phyloP scores from a whole-genome alignment of 2,888 invertebrate species.

The Melieria omissa region DNA sequence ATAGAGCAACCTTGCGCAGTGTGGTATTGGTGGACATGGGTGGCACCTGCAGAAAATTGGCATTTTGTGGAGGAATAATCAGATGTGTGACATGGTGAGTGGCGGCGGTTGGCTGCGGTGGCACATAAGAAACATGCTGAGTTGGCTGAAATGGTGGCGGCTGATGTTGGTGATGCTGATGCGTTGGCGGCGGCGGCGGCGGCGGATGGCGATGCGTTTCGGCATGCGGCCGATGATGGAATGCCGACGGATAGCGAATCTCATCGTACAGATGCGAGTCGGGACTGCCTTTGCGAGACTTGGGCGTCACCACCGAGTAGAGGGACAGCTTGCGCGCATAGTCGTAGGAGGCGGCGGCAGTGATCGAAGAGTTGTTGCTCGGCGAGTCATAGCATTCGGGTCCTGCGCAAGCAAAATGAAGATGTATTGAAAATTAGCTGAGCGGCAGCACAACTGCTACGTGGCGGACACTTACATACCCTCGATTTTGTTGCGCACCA shows the following conservation, averaged over 20 bases:
- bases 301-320: conserved; percentile 61
- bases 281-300: conserved; percentile 63
- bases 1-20: conserved; percentile 28
- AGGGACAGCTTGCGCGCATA: conserved; percentile 64
- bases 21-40: conserved; percentile 36
- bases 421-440: not conserved
- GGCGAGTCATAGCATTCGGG: conserved; percentile 66
- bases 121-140: not conserved
- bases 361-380: conserved; percentile 60
- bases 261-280: conserved; percentile 65
- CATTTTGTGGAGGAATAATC: conserved; percentile 60
- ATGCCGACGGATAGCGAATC: conserved; percentile 59
- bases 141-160: conserved; percentile 14
- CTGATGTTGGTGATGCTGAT: conserved; percentile 10
- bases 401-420: conserved; percentile 26
- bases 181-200: conserved; percentile 3
- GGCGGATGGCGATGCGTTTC: conserved; percentile 27
- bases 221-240: conserved; percentile 40
- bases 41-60: conserved; percentile 59
- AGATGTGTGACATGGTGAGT: conserved; percentile 54
- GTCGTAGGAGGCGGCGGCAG: conserved; percentile 51
- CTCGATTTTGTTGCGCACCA: conserved; percentile 59
- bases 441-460: not conserved
- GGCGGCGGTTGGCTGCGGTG: conserved; percentile 19
- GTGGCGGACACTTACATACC: conserved; percentile 62